phyloP scores from a whole-genome alignment of 2,888 invertebrate species.

The Serrognathus titanus region DNA sequence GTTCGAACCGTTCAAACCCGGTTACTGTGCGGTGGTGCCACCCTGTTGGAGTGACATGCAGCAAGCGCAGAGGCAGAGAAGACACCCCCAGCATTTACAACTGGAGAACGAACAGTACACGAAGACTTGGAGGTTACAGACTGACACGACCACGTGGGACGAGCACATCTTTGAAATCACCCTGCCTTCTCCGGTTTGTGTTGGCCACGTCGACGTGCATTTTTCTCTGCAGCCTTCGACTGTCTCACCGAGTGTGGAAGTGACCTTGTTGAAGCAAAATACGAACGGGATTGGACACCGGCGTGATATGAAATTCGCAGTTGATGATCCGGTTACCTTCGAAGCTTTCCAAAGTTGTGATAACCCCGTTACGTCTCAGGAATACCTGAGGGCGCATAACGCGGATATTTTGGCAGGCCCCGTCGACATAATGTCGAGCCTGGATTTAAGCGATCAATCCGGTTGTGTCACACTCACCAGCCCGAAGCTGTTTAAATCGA shows the following conservation, averaged over 20 bases:
- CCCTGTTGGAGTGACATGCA: slow-evolving; percentile 93
- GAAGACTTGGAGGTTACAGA: slow-evolving; percentile 84
- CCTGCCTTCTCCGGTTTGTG: slow-evolving; percentile 69
- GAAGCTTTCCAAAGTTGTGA: slow-evolving; percentile 52
- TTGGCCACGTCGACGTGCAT: slow-evolving; percentile 88
- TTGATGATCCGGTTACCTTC: slow-evolving; percentile 54
- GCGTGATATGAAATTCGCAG: slow-evolving; percentile 39
- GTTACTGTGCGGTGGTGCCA: slow-evolving; percentile 84
- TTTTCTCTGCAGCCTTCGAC: slow-evolving; percentile 79
- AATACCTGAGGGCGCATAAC: slow-evolving; percentile 82
- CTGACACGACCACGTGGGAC: slow-evolving; percentile 86
- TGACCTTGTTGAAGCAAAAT: slow-evolving; percentile 64
- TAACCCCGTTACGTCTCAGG: slow-evolving; percentile 74
- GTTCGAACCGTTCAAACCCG: slow-evolving; percentile 66
- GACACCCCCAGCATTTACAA: slow-evolving; percentile 79
- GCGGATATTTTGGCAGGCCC: slow-evolving; percentile 91
- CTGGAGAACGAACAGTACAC: slow-evolving; percentile 68
- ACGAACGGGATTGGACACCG: slow-evolving; percentile 59
- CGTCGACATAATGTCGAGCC: slow-evolving; percentile 72
- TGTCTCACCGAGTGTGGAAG: slow-evolving; percentile 69
- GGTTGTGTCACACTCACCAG: slow-evolving; percentile 85
- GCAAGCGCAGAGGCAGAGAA: slow-evolving; percentile 84
- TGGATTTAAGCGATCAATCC: slow-evolving; percentile 81
- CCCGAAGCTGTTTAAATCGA: slow-evolving; percentile 74
- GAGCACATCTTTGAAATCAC: slow-evolving; percentile 90